Base-by-base conservation (phyloP, 2,113 vertebrate genomes). In the Neodontobutis hainanensis region DNA sequence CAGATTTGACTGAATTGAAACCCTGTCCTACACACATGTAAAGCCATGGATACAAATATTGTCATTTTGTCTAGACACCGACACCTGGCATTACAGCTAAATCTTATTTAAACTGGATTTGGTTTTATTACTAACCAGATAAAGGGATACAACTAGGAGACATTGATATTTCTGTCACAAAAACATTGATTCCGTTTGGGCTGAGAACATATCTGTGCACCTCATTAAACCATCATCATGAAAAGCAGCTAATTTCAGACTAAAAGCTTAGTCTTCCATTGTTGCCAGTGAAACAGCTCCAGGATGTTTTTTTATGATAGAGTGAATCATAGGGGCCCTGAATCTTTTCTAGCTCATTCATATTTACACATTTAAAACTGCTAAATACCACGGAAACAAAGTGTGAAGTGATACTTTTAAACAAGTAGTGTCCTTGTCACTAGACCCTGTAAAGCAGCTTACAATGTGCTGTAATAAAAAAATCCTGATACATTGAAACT, bases 291-390 rank as follows among this genome's bases (percentile, higher is more conserved):
- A 69, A 70, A 70, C 68, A 79, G 70, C 77, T 81, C 32, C 62
- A 50, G 78, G 80, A 71, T 50, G 63, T 36, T 77, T 70, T 55
- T 55, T 70, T 19, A 59, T 67, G 55, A 61, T 43, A 48, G 69
- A 66, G 74, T 88, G 71, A 86, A 75, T 87, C 84, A 89, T 73
- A 58, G 63, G 14, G 79, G 65, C 68, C 78, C 67, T 51, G 61
- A 64, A 76, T 78, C 57, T 61, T 35, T 75, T 44, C 44, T 68
- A 73, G 65, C 43, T 63, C 82, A 36, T 78, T 84, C 66, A 58
- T 81, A 81, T 78, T 87, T 87, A 73, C 67, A 71, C 46, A 80
- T 73, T 58, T 44, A 72, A 78, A 84, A 73, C 69, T 80, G 67
- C 70, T 64, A 49, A 75, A 79, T 74, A 78, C 72, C 67, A 65